Conservation (phyloP, 2,888 invertebrate species). For the Aleiodes testaceus region DNA sequence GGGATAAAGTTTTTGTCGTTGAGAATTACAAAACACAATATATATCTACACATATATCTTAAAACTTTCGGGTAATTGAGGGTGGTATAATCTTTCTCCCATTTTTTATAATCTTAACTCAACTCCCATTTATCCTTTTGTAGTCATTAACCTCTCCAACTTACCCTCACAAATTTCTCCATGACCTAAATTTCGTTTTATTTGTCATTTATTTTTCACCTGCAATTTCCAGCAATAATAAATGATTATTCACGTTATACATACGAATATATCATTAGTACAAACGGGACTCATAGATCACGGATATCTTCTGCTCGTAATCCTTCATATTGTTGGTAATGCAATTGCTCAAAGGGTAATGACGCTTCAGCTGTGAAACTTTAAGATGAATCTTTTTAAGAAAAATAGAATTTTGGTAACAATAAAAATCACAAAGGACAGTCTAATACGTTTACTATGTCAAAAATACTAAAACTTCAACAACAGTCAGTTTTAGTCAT, state of each 20-base stretch:
- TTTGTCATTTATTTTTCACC: constrained; percentile 5
- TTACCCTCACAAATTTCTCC: constrained; percentile 7
- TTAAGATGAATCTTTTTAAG: too few species aligned
- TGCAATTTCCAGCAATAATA: not conserved
- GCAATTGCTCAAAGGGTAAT: too few species aligned
- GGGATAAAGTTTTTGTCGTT: constrained; percentile 4
- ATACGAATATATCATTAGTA: too few species aligned
- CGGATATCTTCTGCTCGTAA: too few species aligned
- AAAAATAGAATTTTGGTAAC: too few species aligned
- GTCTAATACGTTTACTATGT: too few species aligned
- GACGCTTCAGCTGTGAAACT: too few species aligned
- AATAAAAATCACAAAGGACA: too few species aligned
- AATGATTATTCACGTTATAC: not conserved
- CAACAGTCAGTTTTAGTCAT: too few species aligned
- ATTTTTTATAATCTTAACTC: constrained; percentile 57
- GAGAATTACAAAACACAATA: constrained; percentile 49
- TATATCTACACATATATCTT: constrained; percentile 43
- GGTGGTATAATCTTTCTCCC: constrained; percentile 59
- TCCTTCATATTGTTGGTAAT: too few species aligned
- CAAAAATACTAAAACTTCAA: too few species aligned
- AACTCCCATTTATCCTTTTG: constrained; percentile 38
- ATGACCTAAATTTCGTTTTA: not conserved
- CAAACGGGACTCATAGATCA: too few species aligned
- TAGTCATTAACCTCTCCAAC: constrained; percentile 25
- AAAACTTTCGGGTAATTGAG: constrained; percentile 58